phyloP scores from a whole-genome alignment of 2,113 vertebrate species.

The Hymenochirus boettgeri region DNA sequence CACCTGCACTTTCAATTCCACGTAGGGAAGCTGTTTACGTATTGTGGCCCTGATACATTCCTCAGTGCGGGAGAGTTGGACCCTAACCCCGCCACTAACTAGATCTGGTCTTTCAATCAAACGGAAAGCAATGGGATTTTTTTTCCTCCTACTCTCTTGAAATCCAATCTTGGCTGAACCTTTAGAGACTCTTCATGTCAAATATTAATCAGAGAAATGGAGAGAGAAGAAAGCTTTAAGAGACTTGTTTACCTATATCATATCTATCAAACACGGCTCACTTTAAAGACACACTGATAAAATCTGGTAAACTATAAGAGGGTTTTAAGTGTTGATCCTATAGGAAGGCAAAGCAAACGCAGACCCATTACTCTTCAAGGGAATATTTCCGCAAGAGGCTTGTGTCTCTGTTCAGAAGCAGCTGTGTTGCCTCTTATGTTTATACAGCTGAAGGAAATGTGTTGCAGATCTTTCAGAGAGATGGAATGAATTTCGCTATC shows the following conservation, averaged over 20 bases:
- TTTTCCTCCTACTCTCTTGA: constrained; percentile 17
- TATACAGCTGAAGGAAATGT: no score
- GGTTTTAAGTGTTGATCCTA: background rate
- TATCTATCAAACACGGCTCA: background rate
- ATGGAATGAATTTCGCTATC: no score
- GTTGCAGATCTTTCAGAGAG: no score
- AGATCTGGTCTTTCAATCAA: constrained; percentile 33
- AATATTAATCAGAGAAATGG: constrained; percentile 14
- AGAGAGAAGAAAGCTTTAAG: background rate
- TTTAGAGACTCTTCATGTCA: constrained; percentile 9
- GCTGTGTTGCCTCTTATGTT: no score
- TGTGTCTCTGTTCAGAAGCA: no score
- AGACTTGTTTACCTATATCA: background rate
- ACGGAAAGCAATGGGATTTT: constrained; percentile 4
- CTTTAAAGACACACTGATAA: background rate
- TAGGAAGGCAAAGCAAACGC: no score
- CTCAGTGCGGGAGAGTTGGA: constrained; percentile 19
- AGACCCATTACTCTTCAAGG: no score
- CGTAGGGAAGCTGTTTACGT: constrained; percentile 27
- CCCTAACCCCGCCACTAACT: background rate
- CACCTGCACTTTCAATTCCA: constrained; percentile 39
- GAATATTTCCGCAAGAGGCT: no score
- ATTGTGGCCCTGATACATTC: constrained; percentile 18
- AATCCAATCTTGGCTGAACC: constrained; percentile 14
- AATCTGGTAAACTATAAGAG: background rate